These are phyloP conservation scores for Mimumesa dahlbomi DNA, from an alignment of 2,888 invertebrate species.

Conservation along the genomic window DNA sequence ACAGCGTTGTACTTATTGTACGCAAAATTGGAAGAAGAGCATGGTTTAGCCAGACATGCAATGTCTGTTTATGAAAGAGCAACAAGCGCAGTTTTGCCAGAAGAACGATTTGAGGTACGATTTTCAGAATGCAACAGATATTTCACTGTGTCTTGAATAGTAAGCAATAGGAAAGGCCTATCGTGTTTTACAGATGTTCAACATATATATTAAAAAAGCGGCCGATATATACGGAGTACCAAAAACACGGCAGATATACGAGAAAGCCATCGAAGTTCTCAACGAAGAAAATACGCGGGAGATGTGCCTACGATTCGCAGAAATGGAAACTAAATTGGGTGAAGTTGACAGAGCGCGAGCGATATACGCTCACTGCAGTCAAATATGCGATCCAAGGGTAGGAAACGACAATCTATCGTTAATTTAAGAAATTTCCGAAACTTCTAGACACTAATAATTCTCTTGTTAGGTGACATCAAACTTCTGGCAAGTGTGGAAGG, in stretches of 20 bases:
- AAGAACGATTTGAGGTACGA: constrained; percentile 93
- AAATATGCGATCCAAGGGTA: constrained; percentile 98
- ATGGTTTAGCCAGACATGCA: constrained; percentile 98
- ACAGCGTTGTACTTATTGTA: constrained; percentile 93
- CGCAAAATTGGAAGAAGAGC: constrained; percentile 98
- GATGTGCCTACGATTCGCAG: constrained; percentile 98
- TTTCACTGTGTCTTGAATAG: no score
- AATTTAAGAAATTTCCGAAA: not conserved
- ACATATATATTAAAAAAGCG: constrained; percentile 98
- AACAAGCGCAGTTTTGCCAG: constrained; percentile 93
- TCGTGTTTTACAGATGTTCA: constrained; percentile 93
- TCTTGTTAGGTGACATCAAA: constrained; percentile 85
- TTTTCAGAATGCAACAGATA: no score
- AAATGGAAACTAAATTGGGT: constrained; percentile 98
- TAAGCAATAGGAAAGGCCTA: no score
- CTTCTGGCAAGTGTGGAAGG: constrained; percentile 99
- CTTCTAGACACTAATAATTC: constrained; percentile 4
- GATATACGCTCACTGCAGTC: constrained; percentile 98
- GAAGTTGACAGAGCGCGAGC: constrained; percentile 99
- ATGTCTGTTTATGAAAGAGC: constrained; percentile 99
- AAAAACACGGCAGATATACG: constrained; percentile 97
- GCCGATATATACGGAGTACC: constrained; percentile 99
- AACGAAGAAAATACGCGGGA: constrained; percentile 94
- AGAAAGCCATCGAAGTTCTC: constrained; percentile 97
- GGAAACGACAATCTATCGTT: not conserved